A percentile compares a stretch with the other conserved stretches of the same genome.
These are phyloP conservation scores for Rhinichthys klamathensis DNA, from an alignment of 2,113 vertebrate species.

Conservation along the genomic window DNA sequence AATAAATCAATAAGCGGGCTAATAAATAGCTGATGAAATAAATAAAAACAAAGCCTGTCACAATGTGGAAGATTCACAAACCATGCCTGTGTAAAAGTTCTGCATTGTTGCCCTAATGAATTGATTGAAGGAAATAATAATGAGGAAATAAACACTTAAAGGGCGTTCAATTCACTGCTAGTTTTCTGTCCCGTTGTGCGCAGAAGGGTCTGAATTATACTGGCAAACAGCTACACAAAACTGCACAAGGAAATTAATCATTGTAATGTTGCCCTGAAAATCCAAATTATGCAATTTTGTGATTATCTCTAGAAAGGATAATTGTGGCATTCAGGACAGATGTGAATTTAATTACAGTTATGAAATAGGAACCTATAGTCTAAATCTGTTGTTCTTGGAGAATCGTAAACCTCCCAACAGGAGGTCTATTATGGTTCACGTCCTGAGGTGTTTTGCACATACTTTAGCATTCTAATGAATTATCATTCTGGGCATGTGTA, in stretches of 20 bases:
- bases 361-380: constrained; percentile 41
- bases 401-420: constrained; percentile 46
- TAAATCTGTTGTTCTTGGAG: constrained; percentile 39
- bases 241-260: constrained; percentile 7
- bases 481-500: neutral
- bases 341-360: constrained; percentile 54
- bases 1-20: constrained; percentile 28
- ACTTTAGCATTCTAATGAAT: neutral
- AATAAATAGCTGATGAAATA: constrained; percentile 36
- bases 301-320: constrained; percentile 36
- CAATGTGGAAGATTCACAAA: constrained; percentile 15
- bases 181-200: neutral
- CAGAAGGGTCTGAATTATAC: constrained; percentile 35
- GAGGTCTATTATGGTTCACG: constrained; percentile 38
- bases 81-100: neutral
- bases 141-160: constrained; percentile 25
- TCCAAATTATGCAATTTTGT: constrained; percentile 27
- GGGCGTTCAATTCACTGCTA: neutral
- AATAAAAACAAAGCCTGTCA: constrained; percentile 29
- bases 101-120: neutral
- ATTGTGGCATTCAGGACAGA: constrained; percentile 50
- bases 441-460: constrained; percentile 24
- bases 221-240: neutral
- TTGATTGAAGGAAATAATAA: constrained; percentile 22
- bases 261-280: constrained; percentile 9